Base-by-base conservation (phyloP, 2,113 vertebrate species). In the Muscicapa adusta region DNA sequence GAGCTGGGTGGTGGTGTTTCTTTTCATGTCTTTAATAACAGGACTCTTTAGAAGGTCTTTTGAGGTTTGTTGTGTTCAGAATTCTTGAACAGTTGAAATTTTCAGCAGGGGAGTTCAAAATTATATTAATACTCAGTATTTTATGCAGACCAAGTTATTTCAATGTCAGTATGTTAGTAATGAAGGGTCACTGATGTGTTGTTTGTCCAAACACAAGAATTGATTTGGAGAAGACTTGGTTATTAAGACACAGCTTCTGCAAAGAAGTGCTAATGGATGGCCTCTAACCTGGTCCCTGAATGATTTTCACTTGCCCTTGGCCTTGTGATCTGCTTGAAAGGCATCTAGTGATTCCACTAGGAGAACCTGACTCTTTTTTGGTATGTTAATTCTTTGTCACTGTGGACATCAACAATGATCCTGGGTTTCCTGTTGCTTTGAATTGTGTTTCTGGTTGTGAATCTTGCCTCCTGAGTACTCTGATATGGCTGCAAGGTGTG, bases 301-400 rank as follows among this genome's bases (percentile, higher is more conserved):
- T 56, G 33, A 26, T 29, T 84, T 84, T 89, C 25, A 4, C 4
- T 66, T 81, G 43, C 20, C 20, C 22, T 11, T 36, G 8, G 19
- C n/a, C 8, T 82, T 48, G 40, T 33, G 19, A 5, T 56, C 14
- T 43, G 15, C 28, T 14, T 81, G 29, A n/a, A n/a, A 26, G 43
- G 24, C 23, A 51, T 42, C 68, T 63, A 38, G 1, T 73, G 40
- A 50, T 54, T 8, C 63, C 25, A 29, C 23, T 14, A 22, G 26
- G 34, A 65, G 43, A 48, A 67, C 1, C 9, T 40, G 58, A 42
- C 50, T 50, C 23, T 1, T 22, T 28, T 42, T 40, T 1, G 1
- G 0, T 29, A 1, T 11, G 8, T 90, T 68, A 31, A 0, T 51
- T 79, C 36, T 61, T 45, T 51, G 15, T 76, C 0, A 0, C 20